phyloP scores from a whole-genome alignment of 2,888 invertebrate species.

The Eupithecia abbreviata region DNA sequence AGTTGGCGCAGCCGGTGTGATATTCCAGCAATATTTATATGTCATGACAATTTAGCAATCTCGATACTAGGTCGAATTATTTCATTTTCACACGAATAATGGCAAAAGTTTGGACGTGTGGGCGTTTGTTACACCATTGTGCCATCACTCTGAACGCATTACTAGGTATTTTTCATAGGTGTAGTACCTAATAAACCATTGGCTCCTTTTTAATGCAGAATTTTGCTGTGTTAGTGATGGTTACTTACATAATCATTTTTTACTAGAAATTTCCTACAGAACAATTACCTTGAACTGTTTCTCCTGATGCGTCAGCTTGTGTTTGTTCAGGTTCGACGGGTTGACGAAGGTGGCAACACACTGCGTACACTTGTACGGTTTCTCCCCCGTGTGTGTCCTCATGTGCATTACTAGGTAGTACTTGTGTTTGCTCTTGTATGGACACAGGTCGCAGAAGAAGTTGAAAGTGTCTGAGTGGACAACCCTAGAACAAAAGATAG shows the following conservation, averaged over 20 bases:
- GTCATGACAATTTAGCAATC: no score
- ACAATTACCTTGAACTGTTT: slow-evolving; percentile 73
- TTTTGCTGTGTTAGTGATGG: no score
- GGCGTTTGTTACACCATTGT: no score
- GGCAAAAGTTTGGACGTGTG: no score
- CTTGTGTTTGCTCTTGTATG: slow-evolving; percentile 80
- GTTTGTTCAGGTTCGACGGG: slow-evolving; percentile 87
- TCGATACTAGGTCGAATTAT: no score
- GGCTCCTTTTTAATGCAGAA: no score
- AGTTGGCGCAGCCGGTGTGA: neutral
- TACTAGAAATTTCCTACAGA: no score
- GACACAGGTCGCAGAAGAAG: slow-evolving; percentile 80
- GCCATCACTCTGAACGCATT: no score
- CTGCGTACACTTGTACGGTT: slow-evolving; percentile 75
- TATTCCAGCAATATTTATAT: neutral
- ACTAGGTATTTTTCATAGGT: no score
- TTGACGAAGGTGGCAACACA: slow-evolving; percentile 86
- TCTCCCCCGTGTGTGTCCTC: slow-evolving; percentile 81
- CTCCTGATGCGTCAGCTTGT: slow-evolving; percentile 83
- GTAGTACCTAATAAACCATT: no score
- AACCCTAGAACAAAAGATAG: slow-evolving; percentile 57
- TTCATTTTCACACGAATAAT: no score
- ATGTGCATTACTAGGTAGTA: slow-evolving; percentile 83
- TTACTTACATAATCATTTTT: no score
- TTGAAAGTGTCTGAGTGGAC: slow-evolving; percentile 79